Percentiles rank a stretch among this genome's conserved stretches.
Conservation (phyloP, 1,140 invertebrate species). For the Drosophila kikkawai region DNA sequence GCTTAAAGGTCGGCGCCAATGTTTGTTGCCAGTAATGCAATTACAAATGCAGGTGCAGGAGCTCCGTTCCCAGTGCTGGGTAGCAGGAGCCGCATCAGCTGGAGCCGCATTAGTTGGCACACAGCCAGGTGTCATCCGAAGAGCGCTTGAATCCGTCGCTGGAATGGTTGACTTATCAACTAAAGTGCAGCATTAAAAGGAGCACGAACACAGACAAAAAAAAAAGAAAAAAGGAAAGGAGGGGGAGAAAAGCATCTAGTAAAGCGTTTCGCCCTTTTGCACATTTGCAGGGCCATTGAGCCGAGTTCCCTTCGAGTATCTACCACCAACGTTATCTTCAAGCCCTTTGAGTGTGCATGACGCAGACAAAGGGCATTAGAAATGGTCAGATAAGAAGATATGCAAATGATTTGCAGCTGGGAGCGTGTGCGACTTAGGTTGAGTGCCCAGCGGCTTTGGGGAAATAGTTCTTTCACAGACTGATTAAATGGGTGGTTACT, state of each 20-base stretch:
- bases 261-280: constrained; percentile 55
- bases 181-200: constrained; percentile 79
- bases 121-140: constrained; percentile 58
- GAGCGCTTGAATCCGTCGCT: constrained; percentile 22
- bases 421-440: constrained; percentile 34
- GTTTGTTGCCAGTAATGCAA: constrained; percentile 65
- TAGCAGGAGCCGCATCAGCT: constrained; percentile 11
- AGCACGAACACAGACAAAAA: constrained; percentile 23
- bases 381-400: constrained; percentile 61
- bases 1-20: constrained; percentile 42
- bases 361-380: constrained; percentile 56
- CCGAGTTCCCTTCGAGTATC: constrained; percentile 2
- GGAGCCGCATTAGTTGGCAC: constrained; percentile 40
- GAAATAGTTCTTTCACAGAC: constrained; percentile 15
- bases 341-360: constrained; percentile 38
- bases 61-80: neutral
- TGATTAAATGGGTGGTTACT: constrained; percentile 24
- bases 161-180: constrained; percentile 78
- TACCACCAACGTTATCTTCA: constrained; percentile 4
- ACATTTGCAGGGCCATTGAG: constrained; percentile 62
- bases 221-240: neutral
- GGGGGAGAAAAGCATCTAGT: constrained; percentile 11
- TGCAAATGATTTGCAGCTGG: constrained; percentile 51
- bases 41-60: constrained; percentile 65
- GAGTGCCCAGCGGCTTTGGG: constrained; percentile 9